A percentile compares a stretch with the other conserved stretches of the same genome.
Evolutionary conservation across 2,888 invertebrate species (phyloP).

Genomic region (Phasia obesa): DNA sequence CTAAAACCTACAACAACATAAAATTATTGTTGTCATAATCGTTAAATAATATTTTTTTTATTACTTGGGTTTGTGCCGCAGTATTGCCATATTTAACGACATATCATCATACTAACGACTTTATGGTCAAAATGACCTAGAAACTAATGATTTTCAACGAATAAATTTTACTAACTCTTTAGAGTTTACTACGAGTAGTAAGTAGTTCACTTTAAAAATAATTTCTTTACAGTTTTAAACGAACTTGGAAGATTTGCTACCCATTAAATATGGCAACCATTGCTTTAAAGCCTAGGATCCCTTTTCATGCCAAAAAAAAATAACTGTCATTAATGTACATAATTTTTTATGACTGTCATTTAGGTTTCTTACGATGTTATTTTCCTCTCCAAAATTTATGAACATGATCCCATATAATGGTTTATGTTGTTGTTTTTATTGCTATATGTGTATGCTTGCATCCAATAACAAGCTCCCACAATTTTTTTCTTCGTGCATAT

Average conservation of each 20-base stretch:
- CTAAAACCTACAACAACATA: background rate
- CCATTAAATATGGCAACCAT: too few species aligned
- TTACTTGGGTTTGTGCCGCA: too few species aligned
- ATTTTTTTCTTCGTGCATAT: background rate
- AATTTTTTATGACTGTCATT: background rate
- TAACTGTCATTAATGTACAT: background rate
- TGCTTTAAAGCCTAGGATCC: too few species aligned
- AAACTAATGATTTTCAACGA: too few species aligned
- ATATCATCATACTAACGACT: too few species aligned
- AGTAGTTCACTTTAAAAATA: too few species aligned
- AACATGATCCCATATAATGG: background rate
- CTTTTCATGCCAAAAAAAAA: background rate
- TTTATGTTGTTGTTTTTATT: slow-evolving; percentile 23
- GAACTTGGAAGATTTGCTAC: too few species aligned
- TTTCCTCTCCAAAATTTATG: background rate
- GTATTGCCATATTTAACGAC: too few species aligned
- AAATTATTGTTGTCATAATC: background rate
- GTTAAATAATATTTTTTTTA: background rate
- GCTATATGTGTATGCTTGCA: slow-evolving; percentile 4
- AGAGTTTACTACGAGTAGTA: too few species aligned
- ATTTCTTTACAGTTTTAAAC: too few species aligned
- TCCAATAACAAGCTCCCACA: slow-evolving; percentile 40
- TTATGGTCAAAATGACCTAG: too few species aligned
- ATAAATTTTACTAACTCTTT: too few species aligned
- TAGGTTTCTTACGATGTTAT: background rate